phyloP scores from a whole-genome alignment of 2,113 vertebrate species.

The Puntigrus tetrazona region DNA sequence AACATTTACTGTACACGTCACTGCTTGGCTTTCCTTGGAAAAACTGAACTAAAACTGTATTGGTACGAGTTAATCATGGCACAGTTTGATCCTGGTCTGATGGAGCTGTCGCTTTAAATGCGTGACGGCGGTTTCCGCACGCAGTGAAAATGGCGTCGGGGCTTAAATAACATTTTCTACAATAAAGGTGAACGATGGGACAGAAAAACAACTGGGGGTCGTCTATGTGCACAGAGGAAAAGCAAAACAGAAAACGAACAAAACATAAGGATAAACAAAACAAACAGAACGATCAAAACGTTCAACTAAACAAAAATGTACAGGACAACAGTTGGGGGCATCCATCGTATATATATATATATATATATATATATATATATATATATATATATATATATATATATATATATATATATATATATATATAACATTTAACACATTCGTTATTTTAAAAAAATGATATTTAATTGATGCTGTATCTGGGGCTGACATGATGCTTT shows the following conservation, averaged over 20 bases:
- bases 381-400: too few species aligned
- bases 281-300: background rate
- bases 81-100: constrained; percentile 80
- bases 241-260: background rate
- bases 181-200: background rate
- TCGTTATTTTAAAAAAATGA: background rate
- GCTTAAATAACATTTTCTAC: background rate
- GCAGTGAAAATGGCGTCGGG: constrained; percentile 28
- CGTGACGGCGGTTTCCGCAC: constrained; percentile 59
- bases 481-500: background rate
- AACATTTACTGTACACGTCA: constrained; percentile 86
- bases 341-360: too few species aligned
- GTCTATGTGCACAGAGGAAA: constrained; percentile 58
- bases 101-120: constrained; percentile 22
- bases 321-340: background rate
- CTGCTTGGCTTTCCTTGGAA: constrained; percentile 89
- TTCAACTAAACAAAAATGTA: background rate
- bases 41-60: constrained; percentile 81
- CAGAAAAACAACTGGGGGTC: constrained; percentile 54
- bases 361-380: too few species aligned
- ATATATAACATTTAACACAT: constrained; percentile 2
- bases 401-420: too few species aligned
- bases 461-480: background rate
- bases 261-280: background rate
- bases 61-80: constrained; percentile 73